A percentile compares a stretch with the other conserved stretches of the same genome.
Evolutionary conservation across 2,113 vertebrate species (phyloP).

Genomic region (Leptobrachium ailaonicum): DNA sequence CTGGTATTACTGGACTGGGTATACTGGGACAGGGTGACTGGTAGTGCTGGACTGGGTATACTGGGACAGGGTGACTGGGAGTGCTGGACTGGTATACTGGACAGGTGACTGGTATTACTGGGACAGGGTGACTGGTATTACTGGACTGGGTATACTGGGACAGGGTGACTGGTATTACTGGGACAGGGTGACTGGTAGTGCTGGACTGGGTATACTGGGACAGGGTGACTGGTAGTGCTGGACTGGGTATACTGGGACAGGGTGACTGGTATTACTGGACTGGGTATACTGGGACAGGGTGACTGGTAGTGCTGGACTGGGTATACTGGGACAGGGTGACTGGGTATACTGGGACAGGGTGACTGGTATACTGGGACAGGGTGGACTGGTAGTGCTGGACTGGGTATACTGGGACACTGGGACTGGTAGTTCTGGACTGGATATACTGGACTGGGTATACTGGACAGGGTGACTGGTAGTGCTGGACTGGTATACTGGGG

Average conservation of each 20-base stretch:
- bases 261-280: no score
- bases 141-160: not conserved
- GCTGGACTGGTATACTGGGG: not conserved
- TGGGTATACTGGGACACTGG: not conserved
- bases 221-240: not conserved
- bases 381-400: not conserved
- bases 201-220: slow-evolving; percentile 1
- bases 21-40: no score
- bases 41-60: not conserved
- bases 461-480: not conserved
- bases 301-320: no score
- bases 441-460: not conserved
- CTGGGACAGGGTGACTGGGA: not conserved
- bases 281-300: no score
- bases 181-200: not conserved
- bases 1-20: no score
- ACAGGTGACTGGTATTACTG: not conserved
- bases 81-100: not conserved
- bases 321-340: no score
- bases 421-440: not conserved
- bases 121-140: not conserved
- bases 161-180: not conserved
- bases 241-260: no score
- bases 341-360: no score
- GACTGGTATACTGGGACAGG: no score